Evolutionary conservation across 2,113 vertebrate genomes (phyloP).

Genomic region (Hippoglossus stenolepis): DNA sequence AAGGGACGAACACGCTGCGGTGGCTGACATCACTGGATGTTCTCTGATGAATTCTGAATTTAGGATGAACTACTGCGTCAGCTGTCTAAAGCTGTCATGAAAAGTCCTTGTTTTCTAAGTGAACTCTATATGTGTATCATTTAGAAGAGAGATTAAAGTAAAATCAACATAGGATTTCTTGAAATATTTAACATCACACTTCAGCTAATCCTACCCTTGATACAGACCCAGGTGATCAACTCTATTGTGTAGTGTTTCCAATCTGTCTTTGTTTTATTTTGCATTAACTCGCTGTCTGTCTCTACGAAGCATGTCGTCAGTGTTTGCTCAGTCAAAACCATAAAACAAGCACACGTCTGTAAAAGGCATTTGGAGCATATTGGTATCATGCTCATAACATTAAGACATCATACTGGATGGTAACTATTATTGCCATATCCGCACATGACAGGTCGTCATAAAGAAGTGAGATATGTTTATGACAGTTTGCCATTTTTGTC

Average conservation of each 20-base stretch:
- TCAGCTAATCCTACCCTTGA: background rate
- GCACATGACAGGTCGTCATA: conserved; percentile 17
- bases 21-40: background rate
- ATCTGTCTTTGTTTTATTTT: background rate
- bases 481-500: conserved; percentile 52
- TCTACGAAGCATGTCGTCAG: background rate
- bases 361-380: background rate
- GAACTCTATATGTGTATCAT: conserved; percentile 1
- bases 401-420: background rate
- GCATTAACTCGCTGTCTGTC: background rate
- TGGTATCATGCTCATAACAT: background rate
- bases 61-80: background rate
- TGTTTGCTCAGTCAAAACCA: background rate
- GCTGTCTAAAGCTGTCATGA: background rate
- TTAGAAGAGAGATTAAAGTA: background rate
- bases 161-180: background rate
- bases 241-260: background rate
- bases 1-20: background rate
- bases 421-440: background rate
- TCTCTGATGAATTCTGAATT: conserved; percentile 5
- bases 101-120: background rate
- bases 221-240: background rate
- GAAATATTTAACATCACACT: background rate
- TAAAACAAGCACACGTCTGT: background rate
- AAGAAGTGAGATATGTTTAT: conserved; percentile 37